These are phyloP conservation scores for Dicrostonyx torquatus DNA, from an alignment of 2,797 vertebrate species.

Conservation along the genomic window DNA sequence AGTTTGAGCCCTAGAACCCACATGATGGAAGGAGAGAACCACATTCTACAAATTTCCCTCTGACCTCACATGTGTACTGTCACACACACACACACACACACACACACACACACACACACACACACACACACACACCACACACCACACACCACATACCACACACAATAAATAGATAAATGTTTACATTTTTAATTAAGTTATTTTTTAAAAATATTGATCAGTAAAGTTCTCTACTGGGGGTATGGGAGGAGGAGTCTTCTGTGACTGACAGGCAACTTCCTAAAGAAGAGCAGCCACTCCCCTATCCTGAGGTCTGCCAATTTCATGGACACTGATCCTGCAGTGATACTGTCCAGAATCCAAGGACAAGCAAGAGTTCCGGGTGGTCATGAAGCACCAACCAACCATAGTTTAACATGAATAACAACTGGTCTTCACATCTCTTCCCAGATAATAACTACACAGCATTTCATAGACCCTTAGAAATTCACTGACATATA, in stretches of 20 bases:
- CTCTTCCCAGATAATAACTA: not conserved
- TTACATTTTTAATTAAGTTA: not conserved
- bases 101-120: not conserved
- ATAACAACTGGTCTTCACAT: not conserved
- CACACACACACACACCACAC: not conserved
- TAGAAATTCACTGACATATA: not conserved
- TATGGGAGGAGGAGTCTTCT: not conserved
- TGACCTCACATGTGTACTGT: too few species aligned
- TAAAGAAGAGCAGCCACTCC: not conserved
- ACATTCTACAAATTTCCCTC: not conserved
- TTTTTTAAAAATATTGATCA: not conserved
- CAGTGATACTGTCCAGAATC: not conserved
- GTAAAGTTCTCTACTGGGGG: not conserved
- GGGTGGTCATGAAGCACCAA: not conserved
- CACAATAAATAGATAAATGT: not conserved
- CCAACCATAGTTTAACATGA: not conserved
- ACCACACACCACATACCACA: not conserved
- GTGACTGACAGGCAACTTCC: not conserved
- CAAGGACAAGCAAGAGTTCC: not conserved
- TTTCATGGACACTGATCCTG: not conserved
- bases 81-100: not conserved
- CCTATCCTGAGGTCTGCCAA: not conserved
- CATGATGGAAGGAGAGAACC: not conserved
- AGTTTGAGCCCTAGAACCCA: not conserved
- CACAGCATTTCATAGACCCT: not conserved